phyloP scores from a whole-genome alignment of 2,113 vertebrate species.

The Variabilichromis moorii region DNA sequence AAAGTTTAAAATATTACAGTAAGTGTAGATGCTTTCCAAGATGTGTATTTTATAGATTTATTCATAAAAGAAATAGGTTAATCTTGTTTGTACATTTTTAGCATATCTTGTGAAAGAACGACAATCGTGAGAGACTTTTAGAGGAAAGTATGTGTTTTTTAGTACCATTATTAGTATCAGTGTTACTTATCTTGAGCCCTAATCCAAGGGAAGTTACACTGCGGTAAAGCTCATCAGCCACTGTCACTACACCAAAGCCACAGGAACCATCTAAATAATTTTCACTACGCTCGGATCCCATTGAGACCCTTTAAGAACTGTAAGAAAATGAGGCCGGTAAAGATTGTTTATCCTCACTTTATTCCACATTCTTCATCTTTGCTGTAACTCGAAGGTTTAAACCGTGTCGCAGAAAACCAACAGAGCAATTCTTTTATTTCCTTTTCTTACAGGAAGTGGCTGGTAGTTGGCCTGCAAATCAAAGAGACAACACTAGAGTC shows the following conservation, averaged over 20 bases:
- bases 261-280: background rate
- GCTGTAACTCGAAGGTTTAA: background rate
- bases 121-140: background rate
- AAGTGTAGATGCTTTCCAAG: background rate
- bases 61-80: accelerated
- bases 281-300: background rate
- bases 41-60: background rate
- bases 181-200: background rate
- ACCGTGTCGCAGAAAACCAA: background rate
- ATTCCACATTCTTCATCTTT: background rate
- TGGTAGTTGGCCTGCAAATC: background rate
- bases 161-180: background rate
- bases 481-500: background rate
- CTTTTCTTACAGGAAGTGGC: conserved; percentile 28
- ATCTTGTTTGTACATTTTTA: background rate
- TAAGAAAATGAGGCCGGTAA: background rate
- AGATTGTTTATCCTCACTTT: background rate
- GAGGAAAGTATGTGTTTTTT: background rate
- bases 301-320: background rate
- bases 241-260: background rate
- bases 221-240: background rate
- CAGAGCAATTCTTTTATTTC: background rate
- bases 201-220: background rate
- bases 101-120: background rate
- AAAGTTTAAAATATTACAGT: background rate